phyloP scores from a whole-genome alignment of 1,140 invertebrate genomes.

The Aporrectodea caliginosa region DNA sequence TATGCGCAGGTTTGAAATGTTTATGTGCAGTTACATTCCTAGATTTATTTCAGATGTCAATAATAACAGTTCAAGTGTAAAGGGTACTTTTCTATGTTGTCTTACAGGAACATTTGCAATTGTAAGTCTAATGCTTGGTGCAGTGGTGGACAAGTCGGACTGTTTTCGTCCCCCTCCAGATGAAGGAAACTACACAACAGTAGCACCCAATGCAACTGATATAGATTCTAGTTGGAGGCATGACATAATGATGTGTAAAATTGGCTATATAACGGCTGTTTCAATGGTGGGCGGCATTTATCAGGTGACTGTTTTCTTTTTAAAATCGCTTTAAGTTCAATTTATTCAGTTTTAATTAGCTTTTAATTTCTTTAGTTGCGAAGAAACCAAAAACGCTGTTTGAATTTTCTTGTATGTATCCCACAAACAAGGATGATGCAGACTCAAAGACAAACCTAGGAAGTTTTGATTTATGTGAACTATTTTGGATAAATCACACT shows the following conservation, averaged over 20 bases:
- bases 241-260: constrained; percentile 18
- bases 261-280: constrained; percentile 26
- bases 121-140: constrained; percentile 55
- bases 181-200: constrained; percentile 5
- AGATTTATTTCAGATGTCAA: background rate
- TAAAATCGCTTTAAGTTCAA: too few species aligned
- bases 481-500: too few species aligned
- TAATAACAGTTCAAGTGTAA: background rate
- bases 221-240: too few species aligned
- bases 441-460: too few species aligned
- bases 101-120: constrained; percentile 56
- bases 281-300: constrained; percentile 31
- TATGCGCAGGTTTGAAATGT: too few species aligned
- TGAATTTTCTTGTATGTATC: too few species aligned
- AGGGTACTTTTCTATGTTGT: background rate
- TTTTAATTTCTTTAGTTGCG: too few species aligned
- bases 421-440: too few species aligned
- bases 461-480: too few species aligned
- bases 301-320: constrained; percentile 32
- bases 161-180: constrained; percentile 22
- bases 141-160: constrained; percentile 42
- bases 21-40: background rate
- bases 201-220: background rate
- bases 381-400: too few species aligned
- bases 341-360: too few species aligned